Evolutionary conservation across 1,140 invertebrate species (phyloP).

Genomic region (Halyomorpha halys): DNA sequence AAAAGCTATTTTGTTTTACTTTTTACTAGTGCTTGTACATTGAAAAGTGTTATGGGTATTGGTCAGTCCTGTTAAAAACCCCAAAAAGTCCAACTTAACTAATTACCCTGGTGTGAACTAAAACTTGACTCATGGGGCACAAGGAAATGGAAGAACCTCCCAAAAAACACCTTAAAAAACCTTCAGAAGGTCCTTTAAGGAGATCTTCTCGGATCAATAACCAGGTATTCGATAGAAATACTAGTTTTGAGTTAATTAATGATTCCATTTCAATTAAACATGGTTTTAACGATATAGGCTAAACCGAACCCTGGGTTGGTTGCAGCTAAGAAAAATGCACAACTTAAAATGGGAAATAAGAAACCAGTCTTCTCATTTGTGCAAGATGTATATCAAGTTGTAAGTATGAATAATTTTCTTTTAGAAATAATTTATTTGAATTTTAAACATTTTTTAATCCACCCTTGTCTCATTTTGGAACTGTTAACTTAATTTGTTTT

Average conservation of each 20-base stretch:
- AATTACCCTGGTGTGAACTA: no score
- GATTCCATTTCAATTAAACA: conserved; percentile 1
- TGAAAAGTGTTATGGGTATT: no score
- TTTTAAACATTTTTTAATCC: not conserved
- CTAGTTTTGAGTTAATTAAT: not conserved
- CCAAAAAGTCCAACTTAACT: no score
- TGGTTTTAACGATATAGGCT: conserved; percentile 22
- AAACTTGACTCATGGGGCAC: not conserved
- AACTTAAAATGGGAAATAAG: conserved; percentile 41
- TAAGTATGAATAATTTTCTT: conserved; percentile 35
- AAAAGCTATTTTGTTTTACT: no score
- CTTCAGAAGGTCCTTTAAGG: conserved; percentile 22
- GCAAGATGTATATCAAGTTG: conserved; percentile 47
- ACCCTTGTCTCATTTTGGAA: not conserved
- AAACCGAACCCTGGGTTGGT: conserved; percentile 41
- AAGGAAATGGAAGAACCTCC: conserved; percentile 10
- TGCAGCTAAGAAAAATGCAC: conserved; percentile 46
- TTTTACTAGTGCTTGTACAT: no score
- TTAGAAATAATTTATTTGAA: not conserved
- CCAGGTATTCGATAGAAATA: conserved; percentile 15
- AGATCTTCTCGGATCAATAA: conserved; percentile 23
- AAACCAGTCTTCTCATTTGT: conserved; percentile 35
- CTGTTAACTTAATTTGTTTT: not conserved
- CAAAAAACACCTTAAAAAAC: conserved; percentile 17
- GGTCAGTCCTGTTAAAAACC: no score